Evolutionary conservation across 2,113 vertebrate genomes (phyloP), one percentile per base, ranked within the genome.

Genomic region (Indicator maculatus): DNA sequence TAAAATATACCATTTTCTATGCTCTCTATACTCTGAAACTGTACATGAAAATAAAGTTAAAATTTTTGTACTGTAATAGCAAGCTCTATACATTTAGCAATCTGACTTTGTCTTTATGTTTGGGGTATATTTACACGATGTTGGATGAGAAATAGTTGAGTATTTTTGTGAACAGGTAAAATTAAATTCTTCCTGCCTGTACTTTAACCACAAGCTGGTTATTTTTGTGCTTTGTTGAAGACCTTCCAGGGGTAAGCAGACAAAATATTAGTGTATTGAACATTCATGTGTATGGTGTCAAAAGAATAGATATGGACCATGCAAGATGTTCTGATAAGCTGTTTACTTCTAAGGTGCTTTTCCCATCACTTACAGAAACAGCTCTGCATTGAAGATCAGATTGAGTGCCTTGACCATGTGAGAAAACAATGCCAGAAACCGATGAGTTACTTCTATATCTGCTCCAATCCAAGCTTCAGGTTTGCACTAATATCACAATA

Each of bases 11-110:
- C 12, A 23, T 95, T 97, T 97, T 92, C 80, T 97, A 77, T 96
- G 91, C 88, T 98, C 81, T 97, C 86, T 97, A 96, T 96, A 90
- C 91, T 94, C 91, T 96, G 95, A 86, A 92, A 93, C 53, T 97
- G 93, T 97, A 95, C 69, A 55, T 95, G 90, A 93, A 95, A 97
- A 98, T 97, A 97, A 97, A 97, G 66, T 88, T 90, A 83, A 93
- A 96, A 79, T 90, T 89, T 31, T 94, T 92, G 30, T 78, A 63
- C 85, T 60, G 27, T 95, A 92, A 63, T 52, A 70, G 59, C 69
- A 81, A 93, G 47, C 27, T 95, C 12, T 2, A 58, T 87, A 72
- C 82, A 59, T 84, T 71, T 61, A 82, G 39, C 72, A 73, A 17
- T 33, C n/a, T 91, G 77, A 82, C 66, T 28, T 64, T 55, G 10